Base-by-base conservation (phyloP, 1,140 invertebrate genomes). In the Drosophila suzukii region DNA sequence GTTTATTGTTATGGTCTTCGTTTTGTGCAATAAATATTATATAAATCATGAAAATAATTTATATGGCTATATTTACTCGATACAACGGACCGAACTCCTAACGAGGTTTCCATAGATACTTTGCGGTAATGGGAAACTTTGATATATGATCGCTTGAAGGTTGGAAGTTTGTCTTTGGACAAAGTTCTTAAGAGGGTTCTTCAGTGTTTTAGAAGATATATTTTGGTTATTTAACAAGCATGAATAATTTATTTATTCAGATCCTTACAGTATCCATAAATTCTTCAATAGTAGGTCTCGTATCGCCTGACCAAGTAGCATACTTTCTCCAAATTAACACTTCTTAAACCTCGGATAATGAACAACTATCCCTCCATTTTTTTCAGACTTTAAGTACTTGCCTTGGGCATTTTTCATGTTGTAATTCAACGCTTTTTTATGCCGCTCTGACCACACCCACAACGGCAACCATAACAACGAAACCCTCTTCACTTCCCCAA, bases 21-120 rank as follows among this genome's bases (percentile, higher is more conserved):
- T 49, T 47, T 75, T 66, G 72, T 66, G 67, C 80, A 74, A 89
- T 88, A 88, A 88, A 88, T 89, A 75, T 65, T 71, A 78, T 89
- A 89, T 89, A 80, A 67, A 70, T 79, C 68, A 81, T 84, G 41
- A 71, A 83, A 80, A 80, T 89, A 80, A 83, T 88, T 83, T 80
- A 83, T 88, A 63, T 63, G 81, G 66, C 56, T 38, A 57, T 61
- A 75, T 75, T 75, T 39, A 65, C 67, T 63, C n/a, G 2, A 2
- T 17, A 12, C 24, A 46, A n/a, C 11, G 12, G 13, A 12, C n/a
- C 11, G 32, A 65, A 65, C n/a, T 36, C 20, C 46, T 71, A 71
- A 71, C 66, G 66, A 71, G 53, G 51, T 36, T 49, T 71, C 44
- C 66, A 71, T 50, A 20, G 36, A 71, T 50, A 34, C 36, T 36